Evolutionary conservation across 2,888 invertebrate genomes (phyloP).

Genomic region (Neoascia interrupta): DNA sequence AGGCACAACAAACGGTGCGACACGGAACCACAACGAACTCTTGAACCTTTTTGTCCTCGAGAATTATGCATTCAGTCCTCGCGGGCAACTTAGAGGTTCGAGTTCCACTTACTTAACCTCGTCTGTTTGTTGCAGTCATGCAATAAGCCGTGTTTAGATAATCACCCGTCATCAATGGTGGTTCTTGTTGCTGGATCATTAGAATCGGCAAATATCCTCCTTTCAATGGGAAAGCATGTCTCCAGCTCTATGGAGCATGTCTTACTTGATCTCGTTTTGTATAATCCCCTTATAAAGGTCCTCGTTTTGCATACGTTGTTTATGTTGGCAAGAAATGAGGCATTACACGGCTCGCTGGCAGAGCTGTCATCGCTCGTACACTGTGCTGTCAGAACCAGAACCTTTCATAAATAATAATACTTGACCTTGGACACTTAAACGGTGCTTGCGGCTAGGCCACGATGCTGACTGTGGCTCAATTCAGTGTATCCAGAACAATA

Average conservation of each 20-base stretch:
- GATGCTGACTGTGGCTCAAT: conserved; percentile 26
- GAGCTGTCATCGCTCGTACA: conserved; percentile 58
- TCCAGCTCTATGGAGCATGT: conserved; percentile 53
- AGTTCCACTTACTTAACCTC: conserved; percentile 45
- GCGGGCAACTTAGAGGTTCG: conserved; percentile 9
- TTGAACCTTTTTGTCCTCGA: conserved; percentile 54
- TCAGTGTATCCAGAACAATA: conserved; percentile 54
- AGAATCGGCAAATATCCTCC: conserved; percentile 35
- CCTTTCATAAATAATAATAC: conserved; percentile 69
- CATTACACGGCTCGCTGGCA: conserved; percentile 53
- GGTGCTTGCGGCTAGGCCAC: conserved; percentile 51
- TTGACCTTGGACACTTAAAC: conserved; percentile 69
- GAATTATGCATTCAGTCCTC: conserved; percentile 46
- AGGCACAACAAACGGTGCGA: neutral
- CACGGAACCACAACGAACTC: neutral
- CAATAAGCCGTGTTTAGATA: conserved; percentile 51
- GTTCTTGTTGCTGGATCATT: no score
- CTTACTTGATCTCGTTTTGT: conserved; percentile 65
- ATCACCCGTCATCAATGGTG: conserved; percentile 59
- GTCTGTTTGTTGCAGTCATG: conserved; percentile 57
- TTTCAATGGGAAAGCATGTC: conserved; percentile 25
- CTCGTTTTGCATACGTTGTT: conserved; percentile 50
- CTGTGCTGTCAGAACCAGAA: conserved; percentile 61
- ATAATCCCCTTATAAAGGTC: conserved; percentile 7
- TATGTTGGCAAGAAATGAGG: conserved; percentile 36